Conservation (phyloP, 2,797 vertebrate genomes). For the Rhinatrema bivittatum region DNA sequence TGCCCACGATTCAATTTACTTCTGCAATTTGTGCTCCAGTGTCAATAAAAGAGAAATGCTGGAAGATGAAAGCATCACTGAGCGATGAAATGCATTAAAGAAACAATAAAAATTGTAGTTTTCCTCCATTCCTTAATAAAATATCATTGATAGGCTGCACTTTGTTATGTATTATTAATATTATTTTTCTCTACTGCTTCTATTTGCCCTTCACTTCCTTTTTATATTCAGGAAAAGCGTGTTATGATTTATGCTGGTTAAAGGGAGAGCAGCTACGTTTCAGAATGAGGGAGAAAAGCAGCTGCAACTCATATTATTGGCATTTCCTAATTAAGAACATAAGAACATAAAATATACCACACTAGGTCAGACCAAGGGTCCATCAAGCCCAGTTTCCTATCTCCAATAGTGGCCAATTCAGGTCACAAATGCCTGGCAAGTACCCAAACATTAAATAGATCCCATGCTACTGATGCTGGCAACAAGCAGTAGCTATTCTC, state of each 20-base stretch:
- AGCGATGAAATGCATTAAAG: conserved; percentile 59
- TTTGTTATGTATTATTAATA: conserved; percentile 64
- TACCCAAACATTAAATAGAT: no score
- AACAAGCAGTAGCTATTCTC: no score
- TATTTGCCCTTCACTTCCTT: conserved; percentile 45
- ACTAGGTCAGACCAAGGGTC: no score
- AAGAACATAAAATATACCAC: no score
- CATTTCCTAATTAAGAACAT: no score
- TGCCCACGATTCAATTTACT: conserved; percentile 71
- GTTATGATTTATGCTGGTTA: conserved; percentile 24
- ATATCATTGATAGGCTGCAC: conserved; percentile 46
- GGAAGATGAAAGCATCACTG: conserved; percentile 59
- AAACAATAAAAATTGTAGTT: conserved; percentile 49
- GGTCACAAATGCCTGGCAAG: no score
- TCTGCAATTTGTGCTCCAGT: conserved; percentile 65
- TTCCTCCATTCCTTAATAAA: conserved; percentile 38
- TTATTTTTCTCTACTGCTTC: conserved; percentile 58
- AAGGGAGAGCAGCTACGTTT: not conserved
- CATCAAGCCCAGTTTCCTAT: no score
- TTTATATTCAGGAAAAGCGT: conserved; percentile 47
- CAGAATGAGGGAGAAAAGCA: no score
- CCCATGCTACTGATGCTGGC: no score
- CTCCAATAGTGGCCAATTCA: no score
- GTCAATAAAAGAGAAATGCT: conserved; percentile 64
- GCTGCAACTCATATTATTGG: no score